Percentiles rank a stretch among this genome's conserved stretches.
Conservation (phyloP, 2,113 vertebrate genomes). For the Heterocephalus glaber region DNA sequence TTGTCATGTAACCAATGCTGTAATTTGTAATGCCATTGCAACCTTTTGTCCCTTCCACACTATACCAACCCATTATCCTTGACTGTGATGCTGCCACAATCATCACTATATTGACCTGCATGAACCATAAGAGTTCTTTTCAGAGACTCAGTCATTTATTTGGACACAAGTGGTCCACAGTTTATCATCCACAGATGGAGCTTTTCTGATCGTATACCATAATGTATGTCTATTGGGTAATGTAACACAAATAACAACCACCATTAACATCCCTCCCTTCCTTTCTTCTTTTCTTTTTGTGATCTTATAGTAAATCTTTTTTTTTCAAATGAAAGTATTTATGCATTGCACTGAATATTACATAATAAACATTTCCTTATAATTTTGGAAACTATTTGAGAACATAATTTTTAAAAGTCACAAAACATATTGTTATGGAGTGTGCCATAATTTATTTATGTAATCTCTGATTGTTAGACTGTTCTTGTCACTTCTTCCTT, state of each 20-base stretch:
- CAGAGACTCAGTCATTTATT: not conserved
- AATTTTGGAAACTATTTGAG: not conserved
- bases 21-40: not conserved
- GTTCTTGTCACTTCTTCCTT: not conserved
- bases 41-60: not conserved
- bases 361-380: not conserved
- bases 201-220: not conserved
- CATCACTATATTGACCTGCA: not conserved
- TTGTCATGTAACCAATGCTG: not conserved
- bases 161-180: not conserved
- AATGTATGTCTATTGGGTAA: not conserved
- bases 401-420: constrained; percentile 14
- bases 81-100: not conserved
- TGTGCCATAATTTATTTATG: not conserved
- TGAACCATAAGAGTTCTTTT: not conserved
- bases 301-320: not conserved
- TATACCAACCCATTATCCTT: not conserved
- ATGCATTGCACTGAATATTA: not conserved
- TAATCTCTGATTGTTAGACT: not conserved
- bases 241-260: not conserved
- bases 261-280: not conserved
- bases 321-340: not conserved
- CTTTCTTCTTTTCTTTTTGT: not conserved
- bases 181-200: not conserved
- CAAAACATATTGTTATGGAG: not conserved